A percentile compares a stretch with the other conserved stretches of the same genome.
Evolutionary conservation across 2,797 vertebrate species (phyloP).

Genomic region (Oreochromis mossambicus): DNA sequence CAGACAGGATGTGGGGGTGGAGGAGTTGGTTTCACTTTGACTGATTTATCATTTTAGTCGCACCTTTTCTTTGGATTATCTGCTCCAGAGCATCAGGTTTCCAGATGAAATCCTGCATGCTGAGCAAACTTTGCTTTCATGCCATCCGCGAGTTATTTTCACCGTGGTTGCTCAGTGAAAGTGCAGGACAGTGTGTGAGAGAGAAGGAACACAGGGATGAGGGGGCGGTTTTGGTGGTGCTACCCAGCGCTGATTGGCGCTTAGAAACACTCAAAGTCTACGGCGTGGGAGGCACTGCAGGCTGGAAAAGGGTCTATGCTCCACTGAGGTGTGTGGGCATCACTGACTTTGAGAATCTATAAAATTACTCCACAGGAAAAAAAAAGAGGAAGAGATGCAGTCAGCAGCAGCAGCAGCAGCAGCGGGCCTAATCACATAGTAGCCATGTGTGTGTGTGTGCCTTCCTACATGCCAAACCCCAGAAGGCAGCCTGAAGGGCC

Average conservation of each 20-base stretch:
- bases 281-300: constrained; percentile 59
- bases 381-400: constrained; percentile 15
- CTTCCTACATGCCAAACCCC: constrained; percentile 47
- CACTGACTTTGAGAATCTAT: constrained; percentile 49
- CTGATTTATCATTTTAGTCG: constrained; percentile 47
- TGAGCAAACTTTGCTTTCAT: background rate
- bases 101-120: constrained; percentile 11
- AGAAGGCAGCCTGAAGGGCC: constrained; percentile 56
- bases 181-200: constrained; percentile 6
- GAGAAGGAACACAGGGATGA: constrained; percentile 11
- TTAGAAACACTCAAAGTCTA: constrained; percentile 48
- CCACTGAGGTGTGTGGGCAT: constrained; percentile 61
- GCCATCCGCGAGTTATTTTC: background rate
- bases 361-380: constrained; percentile 15
- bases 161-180: background rate
- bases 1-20: constrained; percentile 63
- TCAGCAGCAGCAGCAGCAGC: constrained; percentile 14
- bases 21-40: constrained; percentile 56
- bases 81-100: background rate
- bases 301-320: constrained; percentile 55
- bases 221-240: constrained; percentile 34
- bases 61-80: constrained; percentile 40
- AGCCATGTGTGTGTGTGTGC: background rate
- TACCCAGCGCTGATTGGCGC: constrained; percentile 35
- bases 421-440: constrained; percentile 37